phyloP scores from a whole-genome alignment of 2,888 invertebrate genomes.

The Mycalesis mineus region DNA sequence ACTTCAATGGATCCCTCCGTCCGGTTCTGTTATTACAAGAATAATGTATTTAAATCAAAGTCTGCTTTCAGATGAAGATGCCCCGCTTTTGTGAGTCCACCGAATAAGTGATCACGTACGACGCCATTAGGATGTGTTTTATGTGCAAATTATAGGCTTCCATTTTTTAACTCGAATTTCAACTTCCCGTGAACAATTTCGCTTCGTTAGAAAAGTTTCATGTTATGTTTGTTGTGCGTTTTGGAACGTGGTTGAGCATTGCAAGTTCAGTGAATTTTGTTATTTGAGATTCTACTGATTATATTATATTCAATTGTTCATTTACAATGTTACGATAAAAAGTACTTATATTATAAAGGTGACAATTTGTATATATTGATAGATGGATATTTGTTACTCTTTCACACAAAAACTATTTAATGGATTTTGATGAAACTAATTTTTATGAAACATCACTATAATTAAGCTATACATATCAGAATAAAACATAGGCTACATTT shows the following conservation, averaged over 20 bases:
- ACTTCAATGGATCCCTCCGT: conserved; percentile 74
- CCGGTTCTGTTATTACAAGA: conserved; percentile 75
- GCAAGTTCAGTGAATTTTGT: background rate
- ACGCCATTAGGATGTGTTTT: conserved; percentile 74
- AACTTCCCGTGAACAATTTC: conserved; percentile 55
- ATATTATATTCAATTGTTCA: too few species aligned
- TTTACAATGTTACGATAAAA: too few species aligned
- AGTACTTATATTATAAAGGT: too few species aligned
- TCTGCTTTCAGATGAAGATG: conserved; percentile 75
- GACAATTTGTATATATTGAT: too few species aligned
- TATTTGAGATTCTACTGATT: background rate
- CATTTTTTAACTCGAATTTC: conserved; percentile 70
- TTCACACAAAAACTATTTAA: too few species aligned
- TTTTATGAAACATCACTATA: too few species aligned
- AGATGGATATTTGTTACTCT: too few species aligned
- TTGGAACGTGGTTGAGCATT: conserved; percentile 13
- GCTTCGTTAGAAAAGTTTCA: conserved; percentile 70
- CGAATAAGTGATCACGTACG: conserved; percentile 77
- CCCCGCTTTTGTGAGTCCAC: conserved; percentile 63
- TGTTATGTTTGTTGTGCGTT: conserved; percentile 26
- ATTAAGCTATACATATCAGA: too few species aligned
- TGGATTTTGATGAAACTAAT: too few species aligned
- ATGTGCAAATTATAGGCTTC: conserved; percentile 76
- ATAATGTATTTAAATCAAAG: conserved; percentile 77
- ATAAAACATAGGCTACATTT: too few species aligned